A percentile compares a stretch with the other conserved stretches of the same genome.
Conservation (phyloP, 2,113 vertebrate genomes). For the Eclectus roratus region DNA sequence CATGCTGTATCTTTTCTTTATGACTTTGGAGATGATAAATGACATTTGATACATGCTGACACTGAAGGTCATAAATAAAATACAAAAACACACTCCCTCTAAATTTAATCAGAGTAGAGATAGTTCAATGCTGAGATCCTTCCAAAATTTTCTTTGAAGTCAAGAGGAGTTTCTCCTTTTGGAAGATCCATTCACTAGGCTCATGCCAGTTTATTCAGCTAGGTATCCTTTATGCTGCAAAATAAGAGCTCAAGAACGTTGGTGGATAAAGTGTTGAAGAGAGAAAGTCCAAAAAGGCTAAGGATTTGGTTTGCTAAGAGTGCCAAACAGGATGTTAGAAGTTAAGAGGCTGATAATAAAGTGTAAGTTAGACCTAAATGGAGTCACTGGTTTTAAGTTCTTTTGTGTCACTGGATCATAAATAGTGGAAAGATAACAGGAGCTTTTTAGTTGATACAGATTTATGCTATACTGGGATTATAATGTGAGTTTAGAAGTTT, state of each 20-base stretch:
- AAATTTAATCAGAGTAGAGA: not conserved
- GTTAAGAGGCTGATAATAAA: not conserved
- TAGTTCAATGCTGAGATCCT: not conserved
- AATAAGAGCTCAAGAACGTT: not conserved
- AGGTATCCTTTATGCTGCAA: not conserved
- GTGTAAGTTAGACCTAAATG: not conserved
- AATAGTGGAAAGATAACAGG: not conserved
- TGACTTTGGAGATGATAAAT: not conserved
- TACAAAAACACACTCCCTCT: not conserved
- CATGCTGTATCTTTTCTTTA: not conserved
- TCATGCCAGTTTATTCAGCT: not conserved
- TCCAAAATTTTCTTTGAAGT: not conserved
- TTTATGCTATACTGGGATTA: not conserved
- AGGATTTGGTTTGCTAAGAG: not conserved
- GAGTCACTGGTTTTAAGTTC: not conserved
- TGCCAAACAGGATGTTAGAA: not conserved
- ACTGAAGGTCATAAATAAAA: not conserved
- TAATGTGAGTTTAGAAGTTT: not conserved
- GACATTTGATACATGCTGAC: not conserved
- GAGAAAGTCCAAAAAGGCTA: not conserved
- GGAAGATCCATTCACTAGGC: not conserved
- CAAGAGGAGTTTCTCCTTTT: not conserved
- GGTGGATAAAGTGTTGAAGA: not conserved
- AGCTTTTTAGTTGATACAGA: not conserved
- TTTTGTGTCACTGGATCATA: not conserved